These are phyloP conservation scores for Psittacula echo DNA, from an alignment of 2,797 vertebrate species.

Conservation along the genomic window DNA sequence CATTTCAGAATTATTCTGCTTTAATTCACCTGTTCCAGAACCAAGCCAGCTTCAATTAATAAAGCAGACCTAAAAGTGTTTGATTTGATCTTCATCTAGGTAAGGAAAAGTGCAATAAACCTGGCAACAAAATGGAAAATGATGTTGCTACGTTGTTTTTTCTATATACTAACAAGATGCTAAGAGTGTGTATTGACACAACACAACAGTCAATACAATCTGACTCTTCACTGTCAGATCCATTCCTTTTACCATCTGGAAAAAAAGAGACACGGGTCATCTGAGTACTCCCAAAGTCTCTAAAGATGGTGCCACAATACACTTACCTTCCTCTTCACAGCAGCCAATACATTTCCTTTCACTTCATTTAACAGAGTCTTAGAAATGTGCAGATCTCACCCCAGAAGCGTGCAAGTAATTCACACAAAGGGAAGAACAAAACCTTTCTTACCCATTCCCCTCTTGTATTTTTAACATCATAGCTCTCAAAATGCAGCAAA, in stretches of 20 bases:
- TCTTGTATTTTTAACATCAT: conserved; percentile 10
- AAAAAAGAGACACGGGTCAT: not conserved
- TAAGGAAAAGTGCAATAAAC: not conserved
- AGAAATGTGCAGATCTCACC: not conserved
- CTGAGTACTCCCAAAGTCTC: not conserved
- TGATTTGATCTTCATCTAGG: not conserved
- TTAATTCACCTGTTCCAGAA: not conserved
- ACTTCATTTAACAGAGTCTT: not conserved
- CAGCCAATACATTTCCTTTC: not conserved
- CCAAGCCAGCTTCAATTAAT: not conserved
- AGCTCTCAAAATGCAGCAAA: conserved; percentile 27
- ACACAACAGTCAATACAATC: not conserved
- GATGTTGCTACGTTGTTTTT: not conserved
- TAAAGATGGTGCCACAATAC: not conserved
- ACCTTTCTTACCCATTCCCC: not conserved
- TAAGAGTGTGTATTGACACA: not conserved
- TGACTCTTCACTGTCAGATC: not conserved
- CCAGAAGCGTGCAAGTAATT: conserved; percentile 20
- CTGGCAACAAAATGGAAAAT: not conserved
- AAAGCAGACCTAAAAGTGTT: not conserved
- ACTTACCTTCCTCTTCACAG: not conserved
- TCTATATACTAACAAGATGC: not conserved
- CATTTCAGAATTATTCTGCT: not conserved
- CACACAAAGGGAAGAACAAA: conserved; percentile 28
- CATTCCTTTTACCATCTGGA: not conserved